phyloP scores from a whole-genome alignment of 2,888 invertebrate species.

The Eledone cirrhosa region DNA sequence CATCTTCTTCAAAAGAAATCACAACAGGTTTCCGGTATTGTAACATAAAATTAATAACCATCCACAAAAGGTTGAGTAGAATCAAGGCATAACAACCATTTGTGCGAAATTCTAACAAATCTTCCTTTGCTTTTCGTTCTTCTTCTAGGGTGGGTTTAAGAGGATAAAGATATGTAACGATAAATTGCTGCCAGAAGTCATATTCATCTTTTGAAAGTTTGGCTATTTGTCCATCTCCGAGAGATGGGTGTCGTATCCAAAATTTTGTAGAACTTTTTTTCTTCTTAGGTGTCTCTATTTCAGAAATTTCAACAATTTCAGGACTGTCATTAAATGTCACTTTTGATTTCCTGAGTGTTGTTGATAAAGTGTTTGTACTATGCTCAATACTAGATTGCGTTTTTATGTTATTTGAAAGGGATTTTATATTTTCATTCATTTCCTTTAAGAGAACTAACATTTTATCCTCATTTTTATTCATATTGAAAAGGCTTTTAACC shows the following conservation, averaged over 20 bases:
- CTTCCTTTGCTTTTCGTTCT: conserved; percentile 45
- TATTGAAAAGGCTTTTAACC: not conserved
- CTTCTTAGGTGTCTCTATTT: not conserved
- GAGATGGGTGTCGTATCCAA: conserved; percentile 53
- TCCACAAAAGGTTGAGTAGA: conserved; percentile 97
- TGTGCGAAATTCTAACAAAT: conserved; percentile 90
- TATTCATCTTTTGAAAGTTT: conserved; percentile 75
- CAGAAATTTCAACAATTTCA: not conserved
- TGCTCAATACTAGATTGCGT: too few species aligned
- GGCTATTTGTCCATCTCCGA: conserved; percentile 47
- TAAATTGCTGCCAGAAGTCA: conserved; percentile 89
- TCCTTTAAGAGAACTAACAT: not conserved
- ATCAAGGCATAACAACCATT: conserved; percentile 79
- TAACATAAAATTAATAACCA: conserved; percentile 76
- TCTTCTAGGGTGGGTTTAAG: conserved; percentile 86
- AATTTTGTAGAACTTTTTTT: conserved; percentile 34
- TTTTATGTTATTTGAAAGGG: too few species aligned
- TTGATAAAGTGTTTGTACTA: too few species aligned
- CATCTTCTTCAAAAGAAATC: conserved; percentile 36
- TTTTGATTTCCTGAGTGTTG: too few species aligned
- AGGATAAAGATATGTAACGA: conserved; percentile 88
- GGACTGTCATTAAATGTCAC: not conserved
- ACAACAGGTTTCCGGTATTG: conserved; percentile 45
- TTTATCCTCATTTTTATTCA: conserved; percentile 7
- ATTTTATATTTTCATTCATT: conserved; percentile 28